A percentile compares a stretch with the other conserved stretches of the same genome.
Evolutionary conservation across 2,797 vertebrate species (phyloP).

Genomic region (Myiotriccus ornatus): DNA sequence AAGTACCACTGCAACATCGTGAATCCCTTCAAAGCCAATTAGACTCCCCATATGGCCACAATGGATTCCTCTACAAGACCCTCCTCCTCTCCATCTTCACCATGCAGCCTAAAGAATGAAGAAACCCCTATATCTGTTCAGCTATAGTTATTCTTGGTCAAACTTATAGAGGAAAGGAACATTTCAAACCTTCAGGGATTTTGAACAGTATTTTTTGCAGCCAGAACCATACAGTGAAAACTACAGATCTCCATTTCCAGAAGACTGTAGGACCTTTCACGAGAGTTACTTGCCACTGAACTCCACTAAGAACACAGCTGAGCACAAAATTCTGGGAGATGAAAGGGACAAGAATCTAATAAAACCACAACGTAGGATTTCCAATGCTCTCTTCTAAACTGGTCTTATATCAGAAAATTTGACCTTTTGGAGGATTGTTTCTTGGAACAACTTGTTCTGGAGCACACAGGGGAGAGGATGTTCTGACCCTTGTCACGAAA

Average conservation of each 20-base stretch:
- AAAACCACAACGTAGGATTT: slow-evolving; percentile 20
- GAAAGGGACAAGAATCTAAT: background rate
- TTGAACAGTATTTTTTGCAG: background rate
- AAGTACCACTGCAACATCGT: background rate
- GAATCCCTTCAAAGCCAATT: background rate
- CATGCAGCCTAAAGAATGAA: background rate
- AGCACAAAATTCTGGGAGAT: background rate
- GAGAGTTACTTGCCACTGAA: background rate
- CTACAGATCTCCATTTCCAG: background rate
- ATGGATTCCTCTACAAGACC: background rate
- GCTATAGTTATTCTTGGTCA: background rate
- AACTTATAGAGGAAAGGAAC: background rate
- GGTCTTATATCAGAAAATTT: background rate
- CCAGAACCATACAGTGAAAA: background rate
- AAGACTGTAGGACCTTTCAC: background rate
- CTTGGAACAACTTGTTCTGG: slow-evolving; percentile 36
- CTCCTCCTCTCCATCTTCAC: background rate
- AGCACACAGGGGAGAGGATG: slow-evolving; percentile 44
- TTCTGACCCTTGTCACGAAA: slow-evolving; percentile 53
- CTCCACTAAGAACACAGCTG: background rate
- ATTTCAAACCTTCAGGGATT: background rate
- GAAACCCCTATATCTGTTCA: background rate
- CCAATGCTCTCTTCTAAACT: background rate
- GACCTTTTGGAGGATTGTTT: slow-evolving; percentile 23
- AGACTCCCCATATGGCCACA: background rate